These are phyloP conservation scores for Pithecia hirsuta DNA, from an alignment of 2,797 vertebrate genomes.

Conservation along the genomic window DNA sequence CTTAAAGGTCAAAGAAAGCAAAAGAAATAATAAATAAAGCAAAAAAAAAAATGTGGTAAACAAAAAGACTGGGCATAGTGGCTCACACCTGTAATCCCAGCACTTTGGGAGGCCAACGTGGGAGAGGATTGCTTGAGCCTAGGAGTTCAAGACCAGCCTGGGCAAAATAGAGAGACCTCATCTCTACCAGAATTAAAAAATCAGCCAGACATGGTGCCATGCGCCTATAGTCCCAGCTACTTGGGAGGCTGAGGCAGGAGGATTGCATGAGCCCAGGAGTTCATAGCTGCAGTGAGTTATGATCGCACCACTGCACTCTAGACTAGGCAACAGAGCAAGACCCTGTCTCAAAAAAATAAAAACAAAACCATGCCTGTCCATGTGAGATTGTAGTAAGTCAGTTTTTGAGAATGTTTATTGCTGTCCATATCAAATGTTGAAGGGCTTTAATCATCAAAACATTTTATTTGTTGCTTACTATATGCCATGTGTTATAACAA, in stretches of 20 bases:
- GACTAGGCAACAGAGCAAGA: not conserved
- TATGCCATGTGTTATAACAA: not conserved
- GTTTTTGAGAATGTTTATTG: constrained; percentile 38
- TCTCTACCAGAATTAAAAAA: not conserved
- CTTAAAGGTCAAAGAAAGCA: too few species aligned
- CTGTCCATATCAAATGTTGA: constrained; percentile 7
- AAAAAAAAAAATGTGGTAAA: too few species aligned
- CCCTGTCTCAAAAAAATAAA: not conserved
- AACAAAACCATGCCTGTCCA: not conserved
- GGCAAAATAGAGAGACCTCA: not conserved
- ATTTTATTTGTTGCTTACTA: not conserved
- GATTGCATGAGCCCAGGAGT: not conserved
- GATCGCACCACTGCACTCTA: not conserved
- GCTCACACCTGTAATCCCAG: not conserved
- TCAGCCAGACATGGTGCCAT: not conserved
- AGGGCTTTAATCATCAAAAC: not conserved
- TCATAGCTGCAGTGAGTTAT: not conserved
- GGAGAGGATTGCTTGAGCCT: too few species aligned
- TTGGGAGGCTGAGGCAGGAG: not conserved
- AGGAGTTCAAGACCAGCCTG: not conserved
- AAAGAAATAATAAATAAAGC: too few species aligned
- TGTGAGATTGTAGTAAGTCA: not conserved
- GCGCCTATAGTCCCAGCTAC: not conserved
- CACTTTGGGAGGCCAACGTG: not conserved
- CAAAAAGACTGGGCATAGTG: not conserved